phyloP scores from a whole-genome alignment of 2,113 vertebrate genomes.

The Grus americana region DNA sequence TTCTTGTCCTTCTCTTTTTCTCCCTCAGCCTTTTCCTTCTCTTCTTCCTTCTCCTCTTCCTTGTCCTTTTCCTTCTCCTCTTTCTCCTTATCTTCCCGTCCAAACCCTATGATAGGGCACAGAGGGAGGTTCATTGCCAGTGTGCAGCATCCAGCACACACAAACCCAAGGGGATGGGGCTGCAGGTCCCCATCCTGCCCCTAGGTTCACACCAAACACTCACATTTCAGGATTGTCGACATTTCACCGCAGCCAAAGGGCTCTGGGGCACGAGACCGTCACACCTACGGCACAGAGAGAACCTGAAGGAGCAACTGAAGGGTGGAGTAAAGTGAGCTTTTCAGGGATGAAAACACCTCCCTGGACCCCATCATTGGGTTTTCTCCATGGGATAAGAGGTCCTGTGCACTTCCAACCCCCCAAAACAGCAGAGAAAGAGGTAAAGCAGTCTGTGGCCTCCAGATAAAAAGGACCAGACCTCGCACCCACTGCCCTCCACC shows the following conservation, averaged over 20 bases:
- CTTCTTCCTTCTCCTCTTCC: neutral
- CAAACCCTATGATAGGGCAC: slow-evolving; percentile 42
- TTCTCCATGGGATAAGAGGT: neutral
- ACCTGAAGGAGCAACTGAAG: neutral
- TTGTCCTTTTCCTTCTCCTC: slow-evolving; percentile 36
- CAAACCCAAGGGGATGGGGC: neutral
- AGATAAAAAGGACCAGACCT: neutral
- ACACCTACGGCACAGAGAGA: neutral
- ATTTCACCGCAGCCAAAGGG: neutral
- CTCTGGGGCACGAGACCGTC: neutral
- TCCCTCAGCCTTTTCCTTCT: neutral
- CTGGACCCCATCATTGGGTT: neutral
- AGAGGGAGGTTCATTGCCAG: neutral
- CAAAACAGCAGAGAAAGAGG: neutral
- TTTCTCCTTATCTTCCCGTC: slow-evolving; percentile 59
- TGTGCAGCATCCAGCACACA: neutral
- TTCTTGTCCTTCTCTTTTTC: slow-evolving; percentile 15
- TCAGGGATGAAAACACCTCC: neutral
- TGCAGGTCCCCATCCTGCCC: neutral
- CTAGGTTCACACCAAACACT: neutral
- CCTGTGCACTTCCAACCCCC: neutral
- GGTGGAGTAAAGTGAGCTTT: neutral
- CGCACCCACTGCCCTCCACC: neutral
- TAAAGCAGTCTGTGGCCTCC: neutral
- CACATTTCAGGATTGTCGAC: slow-evolving; percentile 65